Conservation (phyloP, 2,888 invertebrate genomes). For the Epirrhoe tristata region DNA sequence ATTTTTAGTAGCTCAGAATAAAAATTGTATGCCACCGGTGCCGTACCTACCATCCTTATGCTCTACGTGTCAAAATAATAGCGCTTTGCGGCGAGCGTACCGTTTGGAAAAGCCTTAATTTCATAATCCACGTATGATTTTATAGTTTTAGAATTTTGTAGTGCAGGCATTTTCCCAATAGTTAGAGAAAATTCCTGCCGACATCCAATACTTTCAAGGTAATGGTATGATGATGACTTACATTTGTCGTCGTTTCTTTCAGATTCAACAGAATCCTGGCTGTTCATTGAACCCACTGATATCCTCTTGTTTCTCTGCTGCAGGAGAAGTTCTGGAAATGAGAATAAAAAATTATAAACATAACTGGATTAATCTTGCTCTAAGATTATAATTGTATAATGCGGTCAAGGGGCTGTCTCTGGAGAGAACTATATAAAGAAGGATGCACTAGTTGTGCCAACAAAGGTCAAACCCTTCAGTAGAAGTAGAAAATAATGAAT, state of each 20-base stretch:
- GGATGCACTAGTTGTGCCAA: too few species aligned
- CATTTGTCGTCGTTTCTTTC: slow-evolving; percentile 79
- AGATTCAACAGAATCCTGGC: slow-evolving; percentile 70
- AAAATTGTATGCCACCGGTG: neutral
- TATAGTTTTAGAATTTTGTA: neutral
- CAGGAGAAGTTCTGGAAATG: slow-evolving; percentile 72
- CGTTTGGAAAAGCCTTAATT: neutral
- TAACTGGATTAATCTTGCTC: neutral
- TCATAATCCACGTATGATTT: neutral
- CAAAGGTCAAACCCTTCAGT: too few species aligned
- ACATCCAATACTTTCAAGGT: neutral
- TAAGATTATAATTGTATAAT: too few species aligned
- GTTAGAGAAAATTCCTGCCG: neutral
- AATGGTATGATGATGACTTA: slow-evolving; percentile 52
- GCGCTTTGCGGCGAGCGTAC: neutral
- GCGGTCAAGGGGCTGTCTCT: too few species aligned
- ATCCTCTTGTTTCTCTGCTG: slow-evolving; percentile 77
- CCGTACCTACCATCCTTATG: neutral
- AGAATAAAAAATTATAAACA: neutral
- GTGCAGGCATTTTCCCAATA: neutral
- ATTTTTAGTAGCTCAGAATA: neutral
- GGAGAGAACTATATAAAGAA: too few species aligned
- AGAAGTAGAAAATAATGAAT: too few species aligned
- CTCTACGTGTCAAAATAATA: neutral
- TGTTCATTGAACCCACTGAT: slow-evolving; percentile 77